Conservation (phyloP, 1,140 invertebrate genomes). For the Copidosoma floridanum region DNA sequence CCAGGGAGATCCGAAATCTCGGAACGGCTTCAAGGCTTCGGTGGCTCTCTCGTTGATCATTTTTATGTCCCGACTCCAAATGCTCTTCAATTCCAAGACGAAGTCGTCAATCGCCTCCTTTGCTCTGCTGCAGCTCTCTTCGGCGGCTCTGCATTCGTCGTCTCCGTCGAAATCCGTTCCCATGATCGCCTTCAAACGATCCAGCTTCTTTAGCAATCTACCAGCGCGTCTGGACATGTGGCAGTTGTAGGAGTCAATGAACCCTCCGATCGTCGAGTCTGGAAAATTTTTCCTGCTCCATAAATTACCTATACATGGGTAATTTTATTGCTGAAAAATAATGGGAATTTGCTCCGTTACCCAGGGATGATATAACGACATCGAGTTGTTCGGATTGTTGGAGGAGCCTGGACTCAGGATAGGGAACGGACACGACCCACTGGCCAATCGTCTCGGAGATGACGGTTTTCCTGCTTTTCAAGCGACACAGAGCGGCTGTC, state of each 20-base stretch:
- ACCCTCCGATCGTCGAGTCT: neutral
- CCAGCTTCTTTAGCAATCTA: neutral
- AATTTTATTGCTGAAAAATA: too few species aligned
- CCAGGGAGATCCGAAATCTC: slow-evolving; percentile 14
- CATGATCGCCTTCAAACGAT: neutral
- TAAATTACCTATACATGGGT: too few species aligned
- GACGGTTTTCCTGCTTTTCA: slow-evolving; percentile 4
- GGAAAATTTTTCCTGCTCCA: too few species aligned
- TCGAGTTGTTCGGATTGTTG: neutral
- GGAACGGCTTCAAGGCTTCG: neutral
- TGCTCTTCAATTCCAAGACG: neutral
- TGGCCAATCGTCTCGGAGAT: neutral
- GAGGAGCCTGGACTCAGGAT: neutral
- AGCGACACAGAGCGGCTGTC: slow-evolving; percentile 1
- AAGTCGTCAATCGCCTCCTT: neutral
- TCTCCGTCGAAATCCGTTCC: too few species aligned
- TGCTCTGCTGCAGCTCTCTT: neutral
- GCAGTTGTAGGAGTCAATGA: neutral
- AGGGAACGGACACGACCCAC: slow-evolving; percentile 1
- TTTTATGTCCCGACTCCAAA: neutral
- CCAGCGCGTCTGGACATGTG: neutral
- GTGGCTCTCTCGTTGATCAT: neutral
- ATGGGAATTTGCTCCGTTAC: too few species aligned
- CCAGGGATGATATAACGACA: neutral
- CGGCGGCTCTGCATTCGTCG: neutral